phyloP scores from a whole-genome alignment of 2,113 vertebrate genomes.

The Cathartes aura region DNA sequence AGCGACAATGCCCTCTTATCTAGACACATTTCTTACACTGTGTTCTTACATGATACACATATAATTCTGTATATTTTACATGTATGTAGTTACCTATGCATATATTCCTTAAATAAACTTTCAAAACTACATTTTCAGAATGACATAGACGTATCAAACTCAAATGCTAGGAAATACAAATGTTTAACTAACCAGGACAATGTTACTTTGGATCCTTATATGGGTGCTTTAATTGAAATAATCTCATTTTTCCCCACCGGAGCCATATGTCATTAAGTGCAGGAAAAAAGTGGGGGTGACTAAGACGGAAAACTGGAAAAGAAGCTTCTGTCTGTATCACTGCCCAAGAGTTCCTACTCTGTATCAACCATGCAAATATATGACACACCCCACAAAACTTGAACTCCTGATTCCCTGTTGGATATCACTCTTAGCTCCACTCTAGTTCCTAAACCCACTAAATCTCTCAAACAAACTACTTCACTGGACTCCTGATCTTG shows the following conservation, averaged over 20 bases:
- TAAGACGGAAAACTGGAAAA: background rate
- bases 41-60: background rate
- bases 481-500: background rate
- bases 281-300: background rate
- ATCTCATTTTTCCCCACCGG: background rate
- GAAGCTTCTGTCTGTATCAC: accelerated
- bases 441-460: background rate
- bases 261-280: background rate
- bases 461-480: background rate
- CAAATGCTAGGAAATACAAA: background rate
- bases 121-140: background rate
- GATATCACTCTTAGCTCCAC: background rate
- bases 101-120: background rate
- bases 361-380: accelerated
- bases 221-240: background rate
- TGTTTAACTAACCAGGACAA: background rate
- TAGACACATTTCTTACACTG: background rate
- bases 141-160: accelerated
- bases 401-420: background rate
- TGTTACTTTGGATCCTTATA: too few species aligned
- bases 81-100: background rate
- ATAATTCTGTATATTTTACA: background rate
- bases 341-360: background rate
- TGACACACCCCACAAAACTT: background rate
- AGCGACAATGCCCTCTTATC: background rate